These are phyloP conservation scores for Laupala kohalensis DNA, from an alignment of 1,140 invertebrate species.

Conservation along the genomic window DNA sequence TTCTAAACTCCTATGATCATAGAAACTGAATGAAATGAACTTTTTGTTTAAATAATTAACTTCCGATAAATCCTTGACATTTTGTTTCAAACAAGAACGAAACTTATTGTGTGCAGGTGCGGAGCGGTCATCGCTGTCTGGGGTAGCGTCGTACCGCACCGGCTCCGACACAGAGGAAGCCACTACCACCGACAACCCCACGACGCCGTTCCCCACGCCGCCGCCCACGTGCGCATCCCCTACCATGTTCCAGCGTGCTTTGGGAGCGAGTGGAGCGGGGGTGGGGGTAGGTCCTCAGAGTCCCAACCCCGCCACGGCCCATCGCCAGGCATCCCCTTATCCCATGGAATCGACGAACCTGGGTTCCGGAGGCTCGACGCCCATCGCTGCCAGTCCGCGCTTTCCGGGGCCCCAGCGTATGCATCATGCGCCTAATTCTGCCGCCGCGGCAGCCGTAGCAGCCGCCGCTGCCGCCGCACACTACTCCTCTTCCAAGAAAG, in stretches of 20 bases:
- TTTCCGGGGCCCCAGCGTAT: not conserved
- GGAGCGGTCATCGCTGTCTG: slow-evolving; percentile 9
- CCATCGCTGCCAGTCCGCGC: slow-evolving; percentile 1
- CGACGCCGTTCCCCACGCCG: slow-evolving; percentile 33
- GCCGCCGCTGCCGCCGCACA: not conserved
- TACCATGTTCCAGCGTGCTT: slow-evolving; percentile 29
- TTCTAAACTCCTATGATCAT: no score
- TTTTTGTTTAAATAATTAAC: no score
- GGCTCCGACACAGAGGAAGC: slow-evolving; percentile 42
- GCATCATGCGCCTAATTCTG: not conserved
- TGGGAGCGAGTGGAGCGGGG: not conserved
- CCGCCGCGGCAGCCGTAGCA: not conserved
- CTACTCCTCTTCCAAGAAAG: not conserved
- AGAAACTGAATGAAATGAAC: no score
- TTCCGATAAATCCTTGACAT: no score
- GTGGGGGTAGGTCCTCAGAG: not conserved
- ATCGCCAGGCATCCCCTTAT: slow-evolving; percentile 50
- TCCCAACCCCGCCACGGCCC: slow-evolving; percentile 14
- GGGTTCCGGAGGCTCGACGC: slow-evolving; percentile 3
- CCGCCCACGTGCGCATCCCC: slow-evolving; percentile 29
- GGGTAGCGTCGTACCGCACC: slow-evolving; percentile 34
- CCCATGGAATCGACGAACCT: slow-evolving; percentile 47
- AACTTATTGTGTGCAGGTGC: slow-evolving; percentile 5
- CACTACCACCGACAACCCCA: slow-evolving; percentile 33
- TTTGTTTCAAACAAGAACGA: not conserved